Evolutionary conservation across 1,140 invertebrate species (phyloP).

Genomic region (Bursaphelenchus mucronatus): DNA sequence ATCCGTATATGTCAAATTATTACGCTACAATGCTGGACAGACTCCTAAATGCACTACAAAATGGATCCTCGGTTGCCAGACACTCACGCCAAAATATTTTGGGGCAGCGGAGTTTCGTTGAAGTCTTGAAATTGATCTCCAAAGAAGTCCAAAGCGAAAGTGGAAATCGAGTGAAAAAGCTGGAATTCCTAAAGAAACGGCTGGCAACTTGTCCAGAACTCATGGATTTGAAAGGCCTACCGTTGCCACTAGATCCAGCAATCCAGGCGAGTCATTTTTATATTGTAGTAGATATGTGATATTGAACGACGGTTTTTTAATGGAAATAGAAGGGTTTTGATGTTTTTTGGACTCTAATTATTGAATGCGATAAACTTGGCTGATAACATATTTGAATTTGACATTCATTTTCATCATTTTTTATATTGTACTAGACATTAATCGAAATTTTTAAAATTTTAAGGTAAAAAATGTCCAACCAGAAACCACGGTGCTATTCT

Average conservation of each 20-base stretch:
- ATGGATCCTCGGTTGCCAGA: slow-evolving; percentile 26
- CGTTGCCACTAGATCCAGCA: slow-evolving; percentile 86
- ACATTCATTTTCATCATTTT: slow-evolving; percentile 14
- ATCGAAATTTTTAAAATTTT: slow-evolving; percentile 62
- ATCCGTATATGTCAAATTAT: slow-evolving; percentile 33
- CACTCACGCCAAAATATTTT: slow-evolving; percentile 34
- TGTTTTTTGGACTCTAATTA: too few relatives aligned
- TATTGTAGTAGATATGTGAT: not conserved
- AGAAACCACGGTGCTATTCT: slow-evolving; percentile 81
- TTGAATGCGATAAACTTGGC: too few relatives aligned
- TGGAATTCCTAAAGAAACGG: slow-evolving; percentile 44
- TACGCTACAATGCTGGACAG: slow-evolving; percentile 38
- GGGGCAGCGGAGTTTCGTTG: slow-evolving; percentile 68
- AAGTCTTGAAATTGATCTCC: slow-evolving; percentile 81
- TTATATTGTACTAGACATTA: slow-evolving; percentile 32
- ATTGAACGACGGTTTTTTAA: too few relatives aligned
- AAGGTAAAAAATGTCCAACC: slow-evolving; percentile 82
- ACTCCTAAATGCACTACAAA: slow-evolving; percentile 30
- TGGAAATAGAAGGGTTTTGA: too few relatives aligned
- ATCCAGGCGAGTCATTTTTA: not conserved
- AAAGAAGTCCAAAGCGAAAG: slow-evolving; percentile 84
- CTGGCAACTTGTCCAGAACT: slow-evolving; percentile 74
- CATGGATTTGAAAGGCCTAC: slow-evolving; percentile 81
- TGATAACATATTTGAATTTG: slow-evolving; percentile 1
- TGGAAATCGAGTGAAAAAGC: slow-evolving; percentile 84